Base-by-base conservation (phyloP, 2,797 vertebrate species). In the Labroides dimidiatus region DNA sequence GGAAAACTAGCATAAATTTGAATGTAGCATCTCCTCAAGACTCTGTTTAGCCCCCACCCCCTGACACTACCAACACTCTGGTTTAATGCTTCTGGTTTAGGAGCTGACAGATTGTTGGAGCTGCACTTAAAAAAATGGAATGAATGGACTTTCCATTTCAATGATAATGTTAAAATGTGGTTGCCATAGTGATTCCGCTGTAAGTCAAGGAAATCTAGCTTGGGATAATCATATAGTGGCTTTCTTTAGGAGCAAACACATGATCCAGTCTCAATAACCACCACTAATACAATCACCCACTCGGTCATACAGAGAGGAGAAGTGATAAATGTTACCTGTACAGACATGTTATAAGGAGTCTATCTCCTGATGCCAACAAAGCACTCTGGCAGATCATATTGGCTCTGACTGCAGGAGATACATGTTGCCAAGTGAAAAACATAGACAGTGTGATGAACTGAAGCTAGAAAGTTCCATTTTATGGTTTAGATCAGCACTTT, bases 161-260 rank as follows among this genome's bases (percentile, higher is more conserved):
- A 33, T 54, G 39, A 57, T 57, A 23, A 55, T 0, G 12, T 27
- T 48, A 23, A 54, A 52, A 10, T 51, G 54, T 23, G 48, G 80
- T 82, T 85, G 56, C 66, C 72, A 82, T 74, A 43, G 78, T 39
- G 47, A 80, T 21, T 10, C n/a, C 44, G 58, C 36, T 39, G 21
- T 30, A 0, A 57, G n/a, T 66, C 27, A 2, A 53, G 53, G 7
- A 10, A 44, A n/a, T 9, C 6, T 3, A n/a, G 45, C 54, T 64
- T 57, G 41, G 52, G 17, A 42, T 58, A 33, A 60, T 59, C 39
- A 48, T 12, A n/a, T 24, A 39, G 15, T 6, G n/a, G 48, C 21
- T 69, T 1, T 60, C 8, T 70, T 42, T 30, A 47, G 33, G 6
- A 63, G 21, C 39, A 61, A 53, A 57, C 0, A 2, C 36, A 48